Conservation (phyloP, 2,797 vertebrate species). For the Knipowitschia caucasica region DNA sequence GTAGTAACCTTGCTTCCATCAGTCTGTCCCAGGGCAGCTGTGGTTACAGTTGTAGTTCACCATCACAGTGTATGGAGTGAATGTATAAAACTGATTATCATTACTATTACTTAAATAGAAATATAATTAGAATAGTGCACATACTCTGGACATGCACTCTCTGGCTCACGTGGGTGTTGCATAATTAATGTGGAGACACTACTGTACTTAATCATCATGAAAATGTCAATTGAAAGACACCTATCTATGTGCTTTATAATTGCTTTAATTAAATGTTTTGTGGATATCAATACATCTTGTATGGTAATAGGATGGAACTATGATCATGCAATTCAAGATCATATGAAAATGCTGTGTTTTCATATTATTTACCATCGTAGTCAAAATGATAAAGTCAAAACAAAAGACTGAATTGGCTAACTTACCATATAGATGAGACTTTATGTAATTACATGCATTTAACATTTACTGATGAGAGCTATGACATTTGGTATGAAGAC, state of each 20-base stretch:
- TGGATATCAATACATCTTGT: too few species aligned
- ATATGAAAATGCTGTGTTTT: too few species aligned
- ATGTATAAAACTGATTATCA: too few species aligned
- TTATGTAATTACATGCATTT: conserved; percentile 1
- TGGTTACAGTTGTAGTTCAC: too few species aligned
- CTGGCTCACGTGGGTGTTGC: conserved; percentile 39
- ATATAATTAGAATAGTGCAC: too few species aligned
- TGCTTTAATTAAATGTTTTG: not conserved
- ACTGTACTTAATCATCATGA: not conserved
- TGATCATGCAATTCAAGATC: too few species aligned
- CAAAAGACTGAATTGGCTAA: not conserved
- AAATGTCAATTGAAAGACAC: not conserved
- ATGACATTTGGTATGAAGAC: not conserved
- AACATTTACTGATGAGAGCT: not conserved
- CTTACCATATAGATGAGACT: not conserved
- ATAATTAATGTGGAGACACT: conserved; percentile 13
- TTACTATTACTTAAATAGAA: too few species aligned
- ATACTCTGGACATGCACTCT: conserved; percentile 27
- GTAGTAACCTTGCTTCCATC: too few species aligned
- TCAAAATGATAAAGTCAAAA: not conserved
- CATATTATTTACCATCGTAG: not conserved
- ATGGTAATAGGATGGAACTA: too few species aligned
- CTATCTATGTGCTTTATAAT: not conserved
- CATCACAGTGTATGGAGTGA: too few species aligned
- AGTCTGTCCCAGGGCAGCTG: too few species aligned